Evolutionary conservation across 2,113 vertebrate species (phyloP).

Genomic region (Forbesichthys papilliferus): DNA sequence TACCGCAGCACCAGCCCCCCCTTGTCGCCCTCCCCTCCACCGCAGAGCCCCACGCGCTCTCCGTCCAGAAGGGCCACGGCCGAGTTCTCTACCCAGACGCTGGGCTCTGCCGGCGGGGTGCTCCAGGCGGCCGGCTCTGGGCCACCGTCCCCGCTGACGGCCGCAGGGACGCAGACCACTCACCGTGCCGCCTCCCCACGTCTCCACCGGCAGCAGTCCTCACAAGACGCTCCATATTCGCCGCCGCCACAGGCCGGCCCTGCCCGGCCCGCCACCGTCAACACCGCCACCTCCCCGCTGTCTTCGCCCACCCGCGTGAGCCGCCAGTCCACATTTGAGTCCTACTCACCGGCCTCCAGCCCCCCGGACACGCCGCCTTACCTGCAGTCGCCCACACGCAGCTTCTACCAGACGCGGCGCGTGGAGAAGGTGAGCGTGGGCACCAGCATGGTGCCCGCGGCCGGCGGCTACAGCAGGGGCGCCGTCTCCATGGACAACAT

Average conservation of each 20-base stretch:
- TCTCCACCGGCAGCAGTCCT: constrained; percentile 86
- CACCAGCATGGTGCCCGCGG: constrained; percentile 77
- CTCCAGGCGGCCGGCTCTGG: constrained; percentile 60
- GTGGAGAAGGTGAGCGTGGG: constrained; percentile 78
- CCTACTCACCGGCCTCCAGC: constrained; percentile 82
- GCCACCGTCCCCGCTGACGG: constrained; percentile 80
- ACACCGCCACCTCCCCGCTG: constrained; percentile 85
- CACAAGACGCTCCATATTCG: constrained; percentile 84
- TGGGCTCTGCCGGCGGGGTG: constrained; percentile 71
- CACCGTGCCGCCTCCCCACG: constrained; percentile 78
- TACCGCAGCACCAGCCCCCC: constrained; percentile 88
- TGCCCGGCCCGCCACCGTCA: constrained; percentile 81
- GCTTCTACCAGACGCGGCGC: constrained; percentile 76
- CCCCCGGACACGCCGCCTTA: constrained; percentile 79
- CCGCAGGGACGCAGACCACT: constrained; percentile 89
- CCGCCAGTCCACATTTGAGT: constrained; percentile 80
- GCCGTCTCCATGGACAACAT: constrained; percentile 92
- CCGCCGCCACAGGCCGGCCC: constrained; percentile 79
- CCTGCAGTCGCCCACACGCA: constrained; percentile 68
- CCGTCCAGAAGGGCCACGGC: constrained; percentile 80
- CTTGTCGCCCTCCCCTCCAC: constrained; percentile 86
- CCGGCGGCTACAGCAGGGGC: constrained; percentile 85
- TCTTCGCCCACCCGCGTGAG: constrained; percentile 85
- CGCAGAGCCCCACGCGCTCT: constrained; percentile 83
- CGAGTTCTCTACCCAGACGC: constrained; percentile 92